Evolutionary conservation across 2,888 invertebrate species (phyloP).

Genomic region (Blomia tropicalis): DNA sequence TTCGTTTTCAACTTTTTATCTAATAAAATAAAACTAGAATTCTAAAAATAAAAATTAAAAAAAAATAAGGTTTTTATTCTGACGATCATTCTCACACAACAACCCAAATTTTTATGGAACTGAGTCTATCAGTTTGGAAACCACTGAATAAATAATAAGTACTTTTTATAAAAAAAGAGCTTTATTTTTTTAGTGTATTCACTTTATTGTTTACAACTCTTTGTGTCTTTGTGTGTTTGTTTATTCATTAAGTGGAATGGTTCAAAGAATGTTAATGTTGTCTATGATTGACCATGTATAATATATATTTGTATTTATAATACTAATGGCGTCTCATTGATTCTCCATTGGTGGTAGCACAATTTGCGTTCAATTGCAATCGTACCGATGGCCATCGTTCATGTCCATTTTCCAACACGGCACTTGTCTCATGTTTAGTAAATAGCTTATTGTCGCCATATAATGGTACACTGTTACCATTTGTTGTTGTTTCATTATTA

Average conservation of each 20-base stretch:
- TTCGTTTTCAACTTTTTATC: too few relatives aligned
- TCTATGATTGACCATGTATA: too few relatives aligned
- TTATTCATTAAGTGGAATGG: not conserved
- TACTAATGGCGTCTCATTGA: too few relatives aligned
- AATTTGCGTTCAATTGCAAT: not conserved
- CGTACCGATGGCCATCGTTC: not conserved
- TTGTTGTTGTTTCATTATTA: not conserved
- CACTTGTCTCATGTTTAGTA: not conserved
- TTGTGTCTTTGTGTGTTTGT: not conserved
- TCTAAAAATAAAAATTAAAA: too few relatives aligned
- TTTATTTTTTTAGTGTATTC: not conserved
- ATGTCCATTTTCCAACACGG: constrained; percentile 1
- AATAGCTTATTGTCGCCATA: too few relatives aligned
- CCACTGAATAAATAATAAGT: too few relatives aligned
- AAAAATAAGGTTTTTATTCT: too few relatives aligned
- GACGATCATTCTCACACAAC: too few relatives aligned
- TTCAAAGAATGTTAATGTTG: not conserved
- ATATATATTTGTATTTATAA: too few relatives aligned
- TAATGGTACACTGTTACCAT: not conserved
- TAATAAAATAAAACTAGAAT: too few relatives aligned
- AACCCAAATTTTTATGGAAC: too few relatives aligned
- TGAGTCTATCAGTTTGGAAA: too few relatives aligned
- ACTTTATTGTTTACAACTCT: not conserved
- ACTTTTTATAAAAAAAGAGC: not conserved
- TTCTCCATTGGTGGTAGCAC: not conserved